phyloP scores from a whole-genome alignment of 2,888 invertebrate genomes.

The Stenodera caucasica region DNA sequence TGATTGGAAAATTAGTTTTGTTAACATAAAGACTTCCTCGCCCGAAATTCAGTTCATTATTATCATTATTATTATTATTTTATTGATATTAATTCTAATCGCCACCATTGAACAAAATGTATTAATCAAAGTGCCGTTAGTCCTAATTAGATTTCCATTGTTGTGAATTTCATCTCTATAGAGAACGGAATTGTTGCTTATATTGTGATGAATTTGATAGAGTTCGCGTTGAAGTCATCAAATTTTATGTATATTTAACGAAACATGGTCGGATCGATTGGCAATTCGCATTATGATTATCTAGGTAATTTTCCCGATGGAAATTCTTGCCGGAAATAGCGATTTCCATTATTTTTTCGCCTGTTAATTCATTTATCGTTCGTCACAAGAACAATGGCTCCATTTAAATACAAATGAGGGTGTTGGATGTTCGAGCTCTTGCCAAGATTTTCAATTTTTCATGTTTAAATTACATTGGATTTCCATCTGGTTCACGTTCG shows the following conservation, averaged over 20 bases:
- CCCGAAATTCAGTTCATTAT: neutral
- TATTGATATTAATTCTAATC: neutral
- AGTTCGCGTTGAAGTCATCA: neutral
- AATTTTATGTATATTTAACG: neutral
- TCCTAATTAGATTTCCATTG: neutral
- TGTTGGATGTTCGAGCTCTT: no score
- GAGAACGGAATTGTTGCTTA: neutral
- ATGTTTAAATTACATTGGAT: no score
- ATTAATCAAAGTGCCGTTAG: constrained; percentile 8
- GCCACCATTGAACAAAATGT: neutral
- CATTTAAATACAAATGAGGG: no score
- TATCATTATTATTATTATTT: neutral
- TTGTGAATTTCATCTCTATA: neutral
- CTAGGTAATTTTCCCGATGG: neutral
- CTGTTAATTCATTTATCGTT: no score
- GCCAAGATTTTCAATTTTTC: no score
- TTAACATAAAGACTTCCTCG: no score
- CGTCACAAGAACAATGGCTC: no score
- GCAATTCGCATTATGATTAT: neutral
- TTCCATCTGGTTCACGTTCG: no score
- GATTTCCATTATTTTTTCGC: no score
- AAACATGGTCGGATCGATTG: constrained; percentile 4
- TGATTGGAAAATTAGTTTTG: neutral
- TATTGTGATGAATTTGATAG: neutral
- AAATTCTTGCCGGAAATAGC: neutral